Evolutionary conservation across 2,113 vertebrate species (phyloP).

Genomic region (Tamias sibiricus): DNA sequence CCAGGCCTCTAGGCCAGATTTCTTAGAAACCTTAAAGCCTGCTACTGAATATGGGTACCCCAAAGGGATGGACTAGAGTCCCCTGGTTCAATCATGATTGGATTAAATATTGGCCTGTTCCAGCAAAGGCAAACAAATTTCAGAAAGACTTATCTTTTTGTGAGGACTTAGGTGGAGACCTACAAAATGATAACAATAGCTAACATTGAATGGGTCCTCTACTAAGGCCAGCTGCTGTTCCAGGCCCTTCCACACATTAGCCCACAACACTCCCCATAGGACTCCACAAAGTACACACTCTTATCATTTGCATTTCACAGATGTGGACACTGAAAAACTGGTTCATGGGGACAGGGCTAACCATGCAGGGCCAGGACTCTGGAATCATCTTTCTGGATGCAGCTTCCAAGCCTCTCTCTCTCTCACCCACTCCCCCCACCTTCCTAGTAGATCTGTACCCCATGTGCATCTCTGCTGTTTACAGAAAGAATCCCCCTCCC

Average conservation of each 20-base stretch:
- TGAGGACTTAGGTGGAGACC: neutral
- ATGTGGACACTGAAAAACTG: neutral
- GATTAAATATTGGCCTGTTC: neutral
- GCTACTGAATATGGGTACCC: rapidly evolving
- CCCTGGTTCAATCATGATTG: rapidly evolving
- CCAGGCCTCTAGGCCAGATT: neutral
- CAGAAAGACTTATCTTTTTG: neutral
- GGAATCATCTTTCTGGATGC: neutral
- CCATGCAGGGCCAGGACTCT: neutral
- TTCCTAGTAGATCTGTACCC: neutral
- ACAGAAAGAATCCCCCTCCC: constrained; percentile 64
- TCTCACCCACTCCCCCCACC: neutral
- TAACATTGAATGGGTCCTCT: neutral
- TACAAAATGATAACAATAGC: neutral
- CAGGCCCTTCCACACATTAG: neutral
- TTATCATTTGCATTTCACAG: neutral
- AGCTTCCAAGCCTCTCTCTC: neutral
- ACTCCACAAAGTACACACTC: neutral
- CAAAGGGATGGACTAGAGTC: neutral
- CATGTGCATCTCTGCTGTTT: neutral
- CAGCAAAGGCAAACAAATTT: neutral
- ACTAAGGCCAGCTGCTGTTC: neutral
- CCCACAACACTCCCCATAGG: too few species aligned
- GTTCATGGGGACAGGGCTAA: neutral
- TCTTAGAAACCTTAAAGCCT: neutral